Percentiles rank a stretch among this genome's conserved stretches.
Conservation (phyloP, 2,797 vertebrate species). For the Melanotaenia trifasciata region DNA sequence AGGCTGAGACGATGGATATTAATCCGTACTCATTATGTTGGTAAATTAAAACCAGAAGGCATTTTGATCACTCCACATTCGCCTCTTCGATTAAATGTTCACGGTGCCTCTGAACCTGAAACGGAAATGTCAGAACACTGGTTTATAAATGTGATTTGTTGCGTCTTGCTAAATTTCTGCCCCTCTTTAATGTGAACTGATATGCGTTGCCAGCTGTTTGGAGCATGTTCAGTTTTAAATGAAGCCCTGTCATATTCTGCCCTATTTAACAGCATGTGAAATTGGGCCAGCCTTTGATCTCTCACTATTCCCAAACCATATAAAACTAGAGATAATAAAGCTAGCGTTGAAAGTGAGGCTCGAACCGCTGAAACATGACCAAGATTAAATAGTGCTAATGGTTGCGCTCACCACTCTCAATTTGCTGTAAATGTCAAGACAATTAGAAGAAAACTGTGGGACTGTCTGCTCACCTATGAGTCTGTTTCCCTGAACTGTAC, state of each 20-base stretch:
- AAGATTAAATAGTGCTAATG: conserved; percentile 55
- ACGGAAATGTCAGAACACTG: conserved; percentile 28
- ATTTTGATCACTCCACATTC: background rate
- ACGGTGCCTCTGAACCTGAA: conserved; percentile 6
- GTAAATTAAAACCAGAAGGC: conserved; percentile 21
- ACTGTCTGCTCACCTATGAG: conserved; percentile 32
- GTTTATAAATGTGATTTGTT: conserved; percentile 47
- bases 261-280: conserved; percentile 71
- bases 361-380: conserved; percentile 47
- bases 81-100: background rate
- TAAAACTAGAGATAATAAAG: conserved; percentile 64
- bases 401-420: conserved; percentile 28
- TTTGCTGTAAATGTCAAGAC: conserved; percentile 71
- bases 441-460: conserved; percentile 50
- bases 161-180: conserved; percentile 41
- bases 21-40: conserved; percentile 29
- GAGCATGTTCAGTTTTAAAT: conserved; percentile 52
- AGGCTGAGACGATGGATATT: conserved; percentile 20
- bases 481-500: conserved; percentile 17
- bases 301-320: conserved; percentile 58
- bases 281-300: conserved; percentile 72
- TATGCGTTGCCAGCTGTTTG: conserved; percentile 33
- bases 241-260: conserved; percentile 63
- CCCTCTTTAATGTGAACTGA: conserved; percentile 29
- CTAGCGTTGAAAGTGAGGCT: conserved; percentile 39